Percentiles rank a stretch among this genome's conserved stretches.
Evolutionary conservation across 2,888 invertebrate genomes (phyloP).

Genomic region (Parochlus steinenii): DNA sequence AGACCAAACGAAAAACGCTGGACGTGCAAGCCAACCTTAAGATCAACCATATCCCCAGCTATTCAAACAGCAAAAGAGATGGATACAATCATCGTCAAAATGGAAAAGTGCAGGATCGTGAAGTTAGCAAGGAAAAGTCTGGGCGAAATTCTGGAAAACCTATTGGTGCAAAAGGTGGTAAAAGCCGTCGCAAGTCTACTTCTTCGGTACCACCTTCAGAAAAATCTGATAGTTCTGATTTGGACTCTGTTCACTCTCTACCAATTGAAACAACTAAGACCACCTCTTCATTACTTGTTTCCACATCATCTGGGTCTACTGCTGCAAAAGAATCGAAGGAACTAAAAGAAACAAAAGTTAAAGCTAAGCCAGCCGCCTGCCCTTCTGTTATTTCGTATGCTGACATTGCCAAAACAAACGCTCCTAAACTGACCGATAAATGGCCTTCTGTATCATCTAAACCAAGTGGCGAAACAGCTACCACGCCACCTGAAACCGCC

Average conservation of each 20-base stretch:
- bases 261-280: constrained; percentile 37
- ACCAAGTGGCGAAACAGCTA: constrained; percentile 8
- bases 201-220: constrained; percentile 67
- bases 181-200: constrained; percentile 47
- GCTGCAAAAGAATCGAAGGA: constrained; percentile 11
- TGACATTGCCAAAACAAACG: constrained; percentile 51
- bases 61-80: constrained; percentile 2
- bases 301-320: constrained; percentile 15
- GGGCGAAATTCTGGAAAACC: constrained; percentile 5
- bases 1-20: constrained; percentile 42
- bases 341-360: no score
- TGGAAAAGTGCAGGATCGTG: no score
- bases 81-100: constrained; percentile 6
- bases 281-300: constrained; percentile 14
- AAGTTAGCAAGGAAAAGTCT: constrained; percentile 5
- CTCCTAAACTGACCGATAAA: constrained; percentile 16
- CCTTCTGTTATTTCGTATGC: constrained; percentile 55
- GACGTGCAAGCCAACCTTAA: constrained; percentile 13
- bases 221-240: constrained; percentile 65
- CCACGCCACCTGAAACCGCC: constrained; percentile 4
- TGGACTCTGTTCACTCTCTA: constrained; percentile 72
- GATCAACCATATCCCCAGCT: constrained; percentile 4
- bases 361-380: no score
- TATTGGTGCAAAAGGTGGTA: constrained; percentile 20
- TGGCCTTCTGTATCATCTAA: constrained; percentile 18